Percentiles rank a stretch among this genome's conserved stretches.
Evolutionary conservation across 2,113 vertebrate genomes (phyloP).

Genomic region (Nothoprocta pentlandii): DNA sequence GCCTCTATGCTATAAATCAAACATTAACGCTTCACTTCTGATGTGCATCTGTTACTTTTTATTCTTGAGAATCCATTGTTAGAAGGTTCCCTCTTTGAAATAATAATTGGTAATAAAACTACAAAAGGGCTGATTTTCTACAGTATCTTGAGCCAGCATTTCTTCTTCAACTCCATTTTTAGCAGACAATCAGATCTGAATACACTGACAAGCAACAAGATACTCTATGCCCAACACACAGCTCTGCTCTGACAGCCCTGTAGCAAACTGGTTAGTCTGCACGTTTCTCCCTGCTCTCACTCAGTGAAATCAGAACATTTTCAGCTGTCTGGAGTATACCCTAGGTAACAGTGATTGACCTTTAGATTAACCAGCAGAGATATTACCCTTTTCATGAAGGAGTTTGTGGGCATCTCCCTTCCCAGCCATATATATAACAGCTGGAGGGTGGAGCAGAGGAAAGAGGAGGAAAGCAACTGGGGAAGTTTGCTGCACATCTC

Average conservation of each 20-base stretch:
- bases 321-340: background rate
- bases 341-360: background rate
- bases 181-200: background rate
- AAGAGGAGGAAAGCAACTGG: background rate
- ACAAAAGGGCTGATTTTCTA: background rate
- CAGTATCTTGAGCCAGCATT: background rate
- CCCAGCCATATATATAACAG: background rate
- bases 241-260: background rate
- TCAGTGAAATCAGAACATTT: slow-evolving; percentile 3
- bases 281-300: background rate
- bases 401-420: background rate
- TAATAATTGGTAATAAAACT: background rate
- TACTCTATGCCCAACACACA: background rate
- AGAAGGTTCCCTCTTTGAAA: background rate
- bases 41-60: slow-evolving; percentile 30
- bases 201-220: background rate
- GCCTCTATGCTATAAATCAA: slow-evolving; percentile 35
- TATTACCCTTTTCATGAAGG: background rate
- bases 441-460: background rate
- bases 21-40: slow-evolving; percentile 34
- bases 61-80: background rate
- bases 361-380: background rate
- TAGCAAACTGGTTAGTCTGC: background rate
- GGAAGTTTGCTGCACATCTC: background rate
- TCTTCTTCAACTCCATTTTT: slow-evolving; percentile 10